Base-by-base conservation (phyloP, 2,113 vertebrate genomes). In the Hippocampus mohnikei region DNA sequence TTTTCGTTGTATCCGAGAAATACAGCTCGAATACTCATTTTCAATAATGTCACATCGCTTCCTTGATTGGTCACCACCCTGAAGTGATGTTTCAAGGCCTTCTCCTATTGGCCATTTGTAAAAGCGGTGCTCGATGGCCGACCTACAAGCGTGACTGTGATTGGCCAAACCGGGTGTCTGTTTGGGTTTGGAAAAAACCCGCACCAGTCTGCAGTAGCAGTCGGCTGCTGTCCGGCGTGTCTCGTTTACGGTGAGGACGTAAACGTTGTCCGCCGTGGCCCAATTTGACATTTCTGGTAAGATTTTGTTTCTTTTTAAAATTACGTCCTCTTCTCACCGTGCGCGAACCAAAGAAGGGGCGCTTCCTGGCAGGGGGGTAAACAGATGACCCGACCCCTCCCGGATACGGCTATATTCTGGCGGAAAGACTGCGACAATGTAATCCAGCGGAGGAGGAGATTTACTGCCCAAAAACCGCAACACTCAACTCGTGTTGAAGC, bases 401-500 rank as follows among this genome's bases (percentile, higher is more conserved):
- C 21, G 89, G 88, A 80, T 84, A 27, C 69, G 88, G 23, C 89
- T 89, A 89, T 40, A 76, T 37, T 65, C 82, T 78, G 89, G 83
- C 44, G 0, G 27, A 10, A 20, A 67, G 41, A 55, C 41, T 76
- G 58, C n/a, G 20, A 33, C n/a, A 42, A 12, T 64, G 23, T 50
- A 56, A 42, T 37, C 23, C 40, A 62, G 40, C 16, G 20, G 29
- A 5, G 13, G 13, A 50, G 27, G 53, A 60, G 11, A 56, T 53
- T 15, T 5, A 48, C 8, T 21, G 21, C 3, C n/a, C 23, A 3
- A 56, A 4, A 50, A 20, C 5, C 18, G 1, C 12, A 6, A 1
- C 7, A 3, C 1, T 25, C 13, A 2, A 7, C 11, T 23, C 61
- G 20, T 5, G 10, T 59, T 33, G 12, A 60, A 20, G 15, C 33